Percentiles rank a stretch among this genome's conserved stretches.
Evolutionary conservation across 2,113 vertebrate genomes (phyloP).

Genomic region (Neoarius graeffei): DNA sequence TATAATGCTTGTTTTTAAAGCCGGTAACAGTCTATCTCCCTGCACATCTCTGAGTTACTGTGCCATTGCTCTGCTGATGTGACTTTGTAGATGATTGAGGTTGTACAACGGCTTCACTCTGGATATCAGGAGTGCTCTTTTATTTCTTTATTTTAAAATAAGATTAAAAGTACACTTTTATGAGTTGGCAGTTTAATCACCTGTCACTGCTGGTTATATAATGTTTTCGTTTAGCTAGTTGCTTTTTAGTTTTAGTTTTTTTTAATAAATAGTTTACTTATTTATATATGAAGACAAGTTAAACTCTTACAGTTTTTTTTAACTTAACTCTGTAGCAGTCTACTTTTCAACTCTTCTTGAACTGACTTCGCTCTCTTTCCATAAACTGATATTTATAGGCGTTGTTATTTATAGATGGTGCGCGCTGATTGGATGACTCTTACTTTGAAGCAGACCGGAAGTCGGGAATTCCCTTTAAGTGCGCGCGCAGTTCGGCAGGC

Average conservation of each 20-base stretch:
- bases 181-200: neutral
- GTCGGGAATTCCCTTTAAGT: conserved; percentile 55
- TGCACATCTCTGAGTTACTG: neutral
- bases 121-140: neutral
- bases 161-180: neutral
- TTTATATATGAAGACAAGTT: neutral
- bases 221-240: neutral
- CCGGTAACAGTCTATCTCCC: neutral
- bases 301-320: neutral
- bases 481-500: conserved; percentile 18
- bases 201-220: neutral
- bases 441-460: conserved; percentile 67
- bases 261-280: neutral
- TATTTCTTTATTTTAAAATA: neutral
- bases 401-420: conserved; percentile 42
- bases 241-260: neutral
- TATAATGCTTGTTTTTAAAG: neutral
- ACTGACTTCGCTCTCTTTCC: neutral
- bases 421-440: conserved; percentile 57
- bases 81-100: too few relatives aligned
- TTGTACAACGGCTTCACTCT: too few relatives aligned
- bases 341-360: neutral
- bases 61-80: neutral
- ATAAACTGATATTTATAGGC: conserved; percentile 12
- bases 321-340: neutral